Evolutionary conservation across 2,797 vertebrate species (phyloP).

Genomic region (Oryzias sinensis): DNA sequence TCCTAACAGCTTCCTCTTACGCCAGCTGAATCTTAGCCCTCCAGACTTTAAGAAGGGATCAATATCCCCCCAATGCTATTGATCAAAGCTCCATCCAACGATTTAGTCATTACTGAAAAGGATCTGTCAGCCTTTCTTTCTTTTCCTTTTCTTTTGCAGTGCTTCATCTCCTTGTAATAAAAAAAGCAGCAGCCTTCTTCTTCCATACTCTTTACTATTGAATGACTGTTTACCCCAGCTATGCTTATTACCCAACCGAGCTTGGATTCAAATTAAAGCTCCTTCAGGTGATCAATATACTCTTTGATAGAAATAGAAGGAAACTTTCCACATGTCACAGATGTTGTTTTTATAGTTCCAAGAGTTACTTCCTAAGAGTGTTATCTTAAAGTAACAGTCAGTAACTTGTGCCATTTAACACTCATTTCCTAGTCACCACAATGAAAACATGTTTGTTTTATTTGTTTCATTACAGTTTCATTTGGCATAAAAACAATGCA

Average conservation of each 20-base stretch:
- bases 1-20: slow-evolving; percentile 10
- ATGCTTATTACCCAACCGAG: background rate
- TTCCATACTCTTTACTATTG: background rate
- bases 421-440: no score
- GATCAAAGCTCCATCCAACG: slow-evolving; percentile 71
- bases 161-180: slow-evolving; percentile 30
- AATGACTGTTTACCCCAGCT: no score
- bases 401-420: no score
- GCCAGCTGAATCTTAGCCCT: slow-evolving; percentile 17
- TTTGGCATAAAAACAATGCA: no score
- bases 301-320: background rate
- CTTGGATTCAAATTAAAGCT: slow-evolving; percentile 18
- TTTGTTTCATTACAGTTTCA: no score
- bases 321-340: background rate
- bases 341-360: background rate
- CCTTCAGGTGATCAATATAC: slow-evolving; percentile 1
- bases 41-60: slow-evolving; percentile 44
- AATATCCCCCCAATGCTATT: slow-evolving; percentile 43
- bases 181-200: background rate
- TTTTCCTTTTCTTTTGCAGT: slow-evolving; percentile 9
- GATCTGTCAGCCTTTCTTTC: slow-evolving; percentile 41
- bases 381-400: no score
- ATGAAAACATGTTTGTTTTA: no score
- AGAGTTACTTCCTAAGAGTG: no score
- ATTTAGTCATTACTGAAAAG: slow-evolving; percentile 64